Conservation (phyloP, 37 sponge, comb jelly and placozoan species). For the Beroe forskalii region DNA sequence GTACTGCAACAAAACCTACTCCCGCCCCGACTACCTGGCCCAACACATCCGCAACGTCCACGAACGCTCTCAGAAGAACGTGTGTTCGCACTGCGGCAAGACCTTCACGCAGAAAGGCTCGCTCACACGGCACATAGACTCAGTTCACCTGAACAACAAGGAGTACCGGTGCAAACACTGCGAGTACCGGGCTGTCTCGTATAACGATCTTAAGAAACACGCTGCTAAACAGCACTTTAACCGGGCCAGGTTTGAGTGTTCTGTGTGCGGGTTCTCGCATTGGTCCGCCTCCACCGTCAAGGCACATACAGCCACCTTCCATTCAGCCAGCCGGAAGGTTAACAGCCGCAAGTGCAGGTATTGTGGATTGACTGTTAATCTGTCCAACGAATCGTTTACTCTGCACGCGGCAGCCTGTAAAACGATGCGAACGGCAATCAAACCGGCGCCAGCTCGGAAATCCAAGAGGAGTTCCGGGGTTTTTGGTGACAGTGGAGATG, state of each 20-base stretch:
- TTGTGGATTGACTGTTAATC: background rate
- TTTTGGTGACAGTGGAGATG: too few relatives aligned
- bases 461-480: too few relatives aligned
- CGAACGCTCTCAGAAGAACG: background rate
- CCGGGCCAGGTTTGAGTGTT: conserved; percentile 19
- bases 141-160: conserved; percentile 24
- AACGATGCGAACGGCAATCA: conserved; percentile 1
- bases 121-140: background rate
- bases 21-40: conserved; percentile 11
- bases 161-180: conserved; percentile 35
- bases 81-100: conserved; percentile 6
- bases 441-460: too few relatives aligned
- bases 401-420: conserved; percentile 38
- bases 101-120: conserved; percentile 47
- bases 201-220: conserved; percentile 55
- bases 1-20: conserved; percentile 39
- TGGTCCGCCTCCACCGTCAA: conserved; percentile 31
- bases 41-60: conserved; percentile 51
- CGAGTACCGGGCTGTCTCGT: background rate
- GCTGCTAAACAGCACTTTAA: conserved; percentile 28
- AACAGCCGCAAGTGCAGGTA: background rate
- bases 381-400: conserved; percentile 20
- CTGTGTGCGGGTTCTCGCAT: conserved; percentile 3
- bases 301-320: background rate
- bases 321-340: background rate